Evolutionary conservation across 2,797 vertebrate genomes (phyloP), one percentile per base, ranked within the genome.

Genomic region (Xiphophorus birchmanni): DNA sequence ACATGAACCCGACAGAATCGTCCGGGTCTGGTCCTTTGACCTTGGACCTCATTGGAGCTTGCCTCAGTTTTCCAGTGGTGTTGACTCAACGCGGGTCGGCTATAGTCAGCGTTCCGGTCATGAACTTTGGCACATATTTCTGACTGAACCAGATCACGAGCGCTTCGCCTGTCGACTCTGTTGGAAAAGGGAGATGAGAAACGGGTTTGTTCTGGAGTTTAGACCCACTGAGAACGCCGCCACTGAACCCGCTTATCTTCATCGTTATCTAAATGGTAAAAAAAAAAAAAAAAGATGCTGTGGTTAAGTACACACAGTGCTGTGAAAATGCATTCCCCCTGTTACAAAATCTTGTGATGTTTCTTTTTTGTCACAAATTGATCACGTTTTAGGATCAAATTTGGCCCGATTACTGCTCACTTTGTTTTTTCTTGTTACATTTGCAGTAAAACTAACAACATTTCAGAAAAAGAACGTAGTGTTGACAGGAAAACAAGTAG

Each of bases 61-160:
- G 32, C 4, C 40, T 58, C 73, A 26, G 21, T 69, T 78, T 82
- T 54, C 40, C 48, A 4, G 50, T 32, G 23, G 0, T 86, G 13
- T 87, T 80, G 79, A 77, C 79, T 48, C n/a, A 79, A 58, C 0
- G 13, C 18, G 0, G 4, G 29, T 82, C 69, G 29, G 26, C 15
- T 65, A 8, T 48, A 15, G 26, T 56, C 82, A 69, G 3, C 54
- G 81, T 50, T 54, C 79, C 1, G 11, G 7, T 50, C 48, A 21
- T 50, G 21, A 50, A 50, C 48, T 21, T 50, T 21, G 18, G 48
- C 18, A 21, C 48, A 50, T 50, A 50, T 50, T 50, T 21, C 48
- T 29, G 15, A 4, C 60, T 37, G 15, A 35, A 65, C 35, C 32
- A 65, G 60, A 37, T 65, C 32, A 65, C 32, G 35, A 21, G 5